These are phyloP conservation scores for Seriola rivoliana DNA, from an alignment of 2,113 vertebrate genomes.

Conservation along the genomic window DNA sequence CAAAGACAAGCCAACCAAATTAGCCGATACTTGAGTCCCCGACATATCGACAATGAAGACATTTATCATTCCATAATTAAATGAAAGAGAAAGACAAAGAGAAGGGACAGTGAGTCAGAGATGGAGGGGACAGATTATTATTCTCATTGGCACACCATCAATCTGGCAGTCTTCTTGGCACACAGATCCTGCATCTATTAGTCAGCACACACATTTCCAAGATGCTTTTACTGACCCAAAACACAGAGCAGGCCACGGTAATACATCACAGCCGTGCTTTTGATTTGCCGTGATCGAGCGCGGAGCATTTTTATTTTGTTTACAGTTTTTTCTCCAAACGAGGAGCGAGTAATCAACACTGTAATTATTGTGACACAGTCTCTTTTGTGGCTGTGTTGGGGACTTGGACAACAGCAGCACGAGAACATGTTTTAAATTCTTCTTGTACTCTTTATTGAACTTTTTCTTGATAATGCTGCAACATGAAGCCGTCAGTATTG, in stretches of 20 bases:
- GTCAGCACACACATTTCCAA: constrained; percentile 34
- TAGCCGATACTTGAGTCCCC: constrained; percentile 2
- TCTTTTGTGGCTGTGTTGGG: not conserved
- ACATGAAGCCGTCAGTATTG: too few species aligned
- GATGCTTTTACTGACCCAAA: constrained; percentile 53
- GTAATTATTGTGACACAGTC: constrained; percentile 38
- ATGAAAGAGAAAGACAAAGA: constrained; percentile 34
- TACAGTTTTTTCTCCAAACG: constrained; percentile 13
- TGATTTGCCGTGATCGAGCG: constrained; percentile 29
- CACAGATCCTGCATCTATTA: constrained; percentile 39
- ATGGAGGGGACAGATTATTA: constrained; percentile 53
- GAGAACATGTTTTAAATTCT: not conserved
- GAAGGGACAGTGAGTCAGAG: constrained; percentile 45
- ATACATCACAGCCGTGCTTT: constrained; percentile 8
- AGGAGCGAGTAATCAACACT: constrained; percentile 26
- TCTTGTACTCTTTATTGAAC: not conserved
- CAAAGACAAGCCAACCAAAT: constrained; percentile 19
- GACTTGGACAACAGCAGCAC: not conserved
- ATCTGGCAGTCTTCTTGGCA: constrained; percentile 31
- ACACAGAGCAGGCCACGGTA: constrained; percentile 24
- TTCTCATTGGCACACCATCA: constrained; percentile 44
- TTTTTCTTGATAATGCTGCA: not conserved
- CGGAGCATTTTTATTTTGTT: constrained; percentile 23
- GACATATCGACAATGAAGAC: constrained; percentile 24
- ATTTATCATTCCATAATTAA: constrained; percentile 50